Evolutionary conservation across 2,888 invertebrate genomes (phyloP).

Genomic region (Tryphoninae sp.): DNA sequence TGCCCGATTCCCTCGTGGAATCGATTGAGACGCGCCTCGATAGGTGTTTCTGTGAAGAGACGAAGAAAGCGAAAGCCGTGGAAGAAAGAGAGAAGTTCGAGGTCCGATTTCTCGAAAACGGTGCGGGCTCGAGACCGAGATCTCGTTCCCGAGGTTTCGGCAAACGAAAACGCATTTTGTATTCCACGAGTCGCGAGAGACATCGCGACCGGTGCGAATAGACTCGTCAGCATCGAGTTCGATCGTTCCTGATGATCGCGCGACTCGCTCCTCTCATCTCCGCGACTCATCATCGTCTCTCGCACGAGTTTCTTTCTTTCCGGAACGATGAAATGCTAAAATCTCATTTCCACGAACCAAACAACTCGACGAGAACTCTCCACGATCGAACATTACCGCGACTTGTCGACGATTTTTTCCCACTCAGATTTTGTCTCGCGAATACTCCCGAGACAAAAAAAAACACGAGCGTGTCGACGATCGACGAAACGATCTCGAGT

Average conservation of each 20-base stretch:
- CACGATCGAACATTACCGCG: neutral
- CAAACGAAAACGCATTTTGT: conserved; percentile 46
- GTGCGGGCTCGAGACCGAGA: conserved; percentile 42
- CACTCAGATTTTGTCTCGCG: neutral
- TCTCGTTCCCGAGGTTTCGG: conserved; percentile 1
- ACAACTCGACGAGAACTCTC: conserved; percentile 21
- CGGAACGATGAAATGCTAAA: conserved; percentile 54
- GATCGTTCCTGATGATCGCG: conserved; percentile 19
- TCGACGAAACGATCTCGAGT: conserved; percentile 25
- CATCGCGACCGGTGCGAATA: conserved; percentile 66
- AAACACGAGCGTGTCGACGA: conserved; percentile 58
- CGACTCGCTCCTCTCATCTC: conserved; percentile 35
- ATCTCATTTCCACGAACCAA: conserved; percentile 48
- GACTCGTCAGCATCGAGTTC: conserved; percentile 63
- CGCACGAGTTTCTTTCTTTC: conserved; percentile 54
- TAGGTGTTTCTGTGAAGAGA: conserved; percentile 62
- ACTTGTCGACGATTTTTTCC: conserved; percentile 15
- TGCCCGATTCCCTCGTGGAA: conserved; percentile 59
- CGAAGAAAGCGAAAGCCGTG: conserved; percentile 40
- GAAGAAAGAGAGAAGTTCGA: conserved; percentile 39
- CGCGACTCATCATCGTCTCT: conserved; percentile 48
- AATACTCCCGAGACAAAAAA: conserved; percentile 27
- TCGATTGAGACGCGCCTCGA: conserved; percentile 67
- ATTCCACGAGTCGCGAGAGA: conserved; percentile 52
- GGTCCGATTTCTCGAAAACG: conserved; percentile 61